Percentiles rank a stretch among this genome's conserved stretches.
Conservation (phyloP, 2,888 invertebrate species). For the Caprella mutica region DNA sequence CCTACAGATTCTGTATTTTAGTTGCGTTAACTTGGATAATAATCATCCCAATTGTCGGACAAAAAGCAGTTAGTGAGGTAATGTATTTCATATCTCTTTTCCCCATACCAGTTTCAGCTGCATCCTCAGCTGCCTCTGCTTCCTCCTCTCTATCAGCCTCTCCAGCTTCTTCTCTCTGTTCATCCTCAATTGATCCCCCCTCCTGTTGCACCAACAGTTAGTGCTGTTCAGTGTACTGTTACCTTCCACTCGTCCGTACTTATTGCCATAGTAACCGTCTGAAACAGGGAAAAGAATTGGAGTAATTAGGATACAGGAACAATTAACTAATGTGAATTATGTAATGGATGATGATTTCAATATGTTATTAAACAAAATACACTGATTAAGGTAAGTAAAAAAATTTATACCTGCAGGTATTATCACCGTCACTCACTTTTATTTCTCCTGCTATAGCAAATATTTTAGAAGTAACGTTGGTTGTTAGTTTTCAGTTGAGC, state of each 20-base stretch:
- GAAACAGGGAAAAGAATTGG: not conserved
- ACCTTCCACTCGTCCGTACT: not conserved
- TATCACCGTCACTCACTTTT: too few relatives aligned
- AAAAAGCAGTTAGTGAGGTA: not conserved
- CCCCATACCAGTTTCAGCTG: not conserved
- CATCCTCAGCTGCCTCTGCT: slow-evolving; percentile 1
- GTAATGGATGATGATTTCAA: not conserved
- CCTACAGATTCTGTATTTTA: too few relatives aligned
- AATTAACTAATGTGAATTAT: not conserved
- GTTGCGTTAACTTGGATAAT: not conserved
- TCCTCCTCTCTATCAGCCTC: not conserved
- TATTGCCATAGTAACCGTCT: slow-evolving; percentile 9
- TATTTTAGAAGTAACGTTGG: too few relatives aligned
- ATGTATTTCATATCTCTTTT: not conserved
- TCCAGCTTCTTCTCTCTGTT: slow-evolving; percentile 3
- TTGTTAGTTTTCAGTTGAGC: too few relatives aligned
- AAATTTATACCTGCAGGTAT: too few relatives aligned
- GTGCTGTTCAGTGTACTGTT: not conserved
- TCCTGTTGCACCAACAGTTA: slow-evolving; percentile 14
- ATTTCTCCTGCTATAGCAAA: too few relatives aligned
- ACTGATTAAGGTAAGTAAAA: too few relatives aligned
- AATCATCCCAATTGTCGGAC: not conserved
- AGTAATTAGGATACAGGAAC: not conserved
- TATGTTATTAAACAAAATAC: not conserved
- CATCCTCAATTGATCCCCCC: not conserved